Evolutionary conservation across 1,140 invertebrate species (phyloP), one percentile per base, ranked within the genome.

Genomic region (Anthonomus grandis): DNA sequence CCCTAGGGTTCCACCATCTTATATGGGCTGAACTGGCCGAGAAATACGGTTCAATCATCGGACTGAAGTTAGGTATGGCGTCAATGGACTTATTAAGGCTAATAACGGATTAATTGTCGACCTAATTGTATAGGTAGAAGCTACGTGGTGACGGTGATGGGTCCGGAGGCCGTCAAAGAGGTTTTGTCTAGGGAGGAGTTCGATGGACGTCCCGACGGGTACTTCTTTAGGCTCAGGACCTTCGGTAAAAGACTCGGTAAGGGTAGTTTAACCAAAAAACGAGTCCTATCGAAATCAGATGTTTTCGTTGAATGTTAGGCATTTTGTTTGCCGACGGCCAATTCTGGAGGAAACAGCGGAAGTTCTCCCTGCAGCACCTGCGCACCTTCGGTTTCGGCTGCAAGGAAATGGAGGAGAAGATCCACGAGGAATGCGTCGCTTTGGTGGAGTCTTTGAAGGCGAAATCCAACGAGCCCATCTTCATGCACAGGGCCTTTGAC

Each of bases 251-350:
- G 75, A 62, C 79, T 78, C 77, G 84, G 81, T 83, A 60, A 60
- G 24, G 17, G 25, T 24, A n/a, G 22, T 3, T 23, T 21, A 10
- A 3, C 15, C n/a, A 4, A 13, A 42, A 18, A 4, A 42, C 4
- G 1, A 21, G 45, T 17, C 23, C 10, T 27, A 25, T 17, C 15
- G 6, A 9, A 47, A 27, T 25, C 45, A 10, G 25, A 19, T 47
- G 6, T 27, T 47, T 47, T 47, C 12, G 9, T 19, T 3, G 22
- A 17, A 38, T 50, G 53, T 51, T 36, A 83, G 82, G 88, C 21
- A 86, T 91, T 17, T 89, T 89, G 0, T 88, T 85, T 70, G 83
- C 83, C 1, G 88, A 92, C 54, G 89, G 90, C 0, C 64, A 78
- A 6, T 65, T 85, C 4, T 93, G 91, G 90, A 78, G 76, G 41